phyloP scores from a whole-genome alignment of 2,113 vertebrate genomes.

The Chaetops frenatus region DNA sequence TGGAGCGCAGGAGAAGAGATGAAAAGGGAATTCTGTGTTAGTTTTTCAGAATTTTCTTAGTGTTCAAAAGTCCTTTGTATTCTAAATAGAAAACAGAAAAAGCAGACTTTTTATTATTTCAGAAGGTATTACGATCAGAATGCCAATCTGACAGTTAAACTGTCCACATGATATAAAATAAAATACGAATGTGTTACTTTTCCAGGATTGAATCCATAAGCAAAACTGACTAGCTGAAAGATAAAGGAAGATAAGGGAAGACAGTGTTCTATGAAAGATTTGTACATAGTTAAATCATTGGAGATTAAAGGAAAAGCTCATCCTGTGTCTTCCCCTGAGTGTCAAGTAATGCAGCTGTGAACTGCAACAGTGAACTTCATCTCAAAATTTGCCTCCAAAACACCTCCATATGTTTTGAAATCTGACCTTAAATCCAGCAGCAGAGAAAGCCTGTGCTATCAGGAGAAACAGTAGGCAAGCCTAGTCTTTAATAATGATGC shows the following conservation, averaged over 20 bases:
- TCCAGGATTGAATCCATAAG: neutral
- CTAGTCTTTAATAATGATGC: neutral
- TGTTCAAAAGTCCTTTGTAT: neutral
- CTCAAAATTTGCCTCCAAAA: neutral
- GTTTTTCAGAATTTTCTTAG: neutral
- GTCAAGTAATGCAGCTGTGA: neutral
- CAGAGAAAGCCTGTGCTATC: neutral
- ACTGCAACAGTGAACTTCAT: neutral
- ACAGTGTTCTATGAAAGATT: neutral
- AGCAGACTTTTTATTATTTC: neutral
- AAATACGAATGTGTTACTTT: neutral
- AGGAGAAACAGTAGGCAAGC: neutral
- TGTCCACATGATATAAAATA: neutral
- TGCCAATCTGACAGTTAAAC: neutral
- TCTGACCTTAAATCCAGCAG: neutral
- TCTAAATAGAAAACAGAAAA: neutral
- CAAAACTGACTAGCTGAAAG: neutral
- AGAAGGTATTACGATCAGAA: neutral
- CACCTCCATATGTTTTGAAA: neutral
- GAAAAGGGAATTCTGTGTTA: neutral
- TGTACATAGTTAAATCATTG: neutral
- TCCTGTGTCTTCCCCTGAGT: neutral
- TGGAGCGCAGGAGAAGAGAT: neutral
- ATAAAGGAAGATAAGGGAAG: neutral
- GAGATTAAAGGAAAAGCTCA: neutral